phyloP scores from a whole-genome alignment of 2,797 vertebrate species.

The Myripristis murdjan region DNA sequence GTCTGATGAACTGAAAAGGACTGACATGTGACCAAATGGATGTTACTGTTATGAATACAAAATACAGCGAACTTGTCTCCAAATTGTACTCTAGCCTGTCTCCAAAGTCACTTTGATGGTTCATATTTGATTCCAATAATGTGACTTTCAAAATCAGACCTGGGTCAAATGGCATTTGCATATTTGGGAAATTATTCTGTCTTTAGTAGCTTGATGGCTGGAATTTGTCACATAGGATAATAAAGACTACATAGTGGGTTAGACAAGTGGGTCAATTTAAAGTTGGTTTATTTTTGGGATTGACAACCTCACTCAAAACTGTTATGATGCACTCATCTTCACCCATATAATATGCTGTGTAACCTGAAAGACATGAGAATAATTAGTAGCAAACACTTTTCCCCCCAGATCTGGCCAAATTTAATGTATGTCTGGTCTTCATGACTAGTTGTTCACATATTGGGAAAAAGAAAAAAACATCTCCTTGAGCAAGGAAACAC shows the following conservation, averaged over 20 bases:
- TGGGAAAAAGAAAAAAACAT: neutral
- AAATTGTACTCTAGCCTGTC: conserved; percentile 8
- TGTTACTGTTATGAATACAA: conserved; percentile 3
- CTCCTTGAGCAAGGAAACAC: neutral
- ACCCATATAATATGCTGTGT: neutral
- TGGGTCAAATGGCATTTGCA: neutral
- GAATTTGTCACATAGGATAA: neutral
- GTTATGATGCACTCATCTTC: neutral
- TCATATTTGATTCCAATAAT: neutral
- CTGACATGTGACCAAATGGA: neutral
- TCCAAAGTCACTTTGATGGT: conserved; percentile 31
- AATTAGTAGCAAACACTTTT: conserved; percentile 24
- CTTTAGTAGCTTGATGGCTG: neutral
- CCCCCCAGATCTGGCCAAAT: neutral
- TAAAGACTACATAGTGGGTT: neutral
- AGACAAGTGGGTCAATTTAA: neutral
- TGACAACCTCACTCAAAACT: conserved; percentile 20
- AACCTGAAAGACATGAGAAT: neutral
- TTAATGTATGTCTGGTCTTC: neutral
- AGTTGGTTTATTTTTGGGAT: neutral
- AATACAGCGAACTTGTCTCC: neutral
- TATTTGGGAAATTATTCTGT: neutral
- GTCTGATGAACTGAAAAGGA: conserved; percentile 14
- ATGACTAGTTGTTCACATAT: neutral
- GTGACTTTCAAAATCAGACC: neutral